A percentile compares a stretch with the other conserved stretches of the same genome.
These are phyloP conservation scores for Phymatocera aterrima DNA, from an alignment of 2,888 invertebrate species.

Conservation along the genomic window DNA sequence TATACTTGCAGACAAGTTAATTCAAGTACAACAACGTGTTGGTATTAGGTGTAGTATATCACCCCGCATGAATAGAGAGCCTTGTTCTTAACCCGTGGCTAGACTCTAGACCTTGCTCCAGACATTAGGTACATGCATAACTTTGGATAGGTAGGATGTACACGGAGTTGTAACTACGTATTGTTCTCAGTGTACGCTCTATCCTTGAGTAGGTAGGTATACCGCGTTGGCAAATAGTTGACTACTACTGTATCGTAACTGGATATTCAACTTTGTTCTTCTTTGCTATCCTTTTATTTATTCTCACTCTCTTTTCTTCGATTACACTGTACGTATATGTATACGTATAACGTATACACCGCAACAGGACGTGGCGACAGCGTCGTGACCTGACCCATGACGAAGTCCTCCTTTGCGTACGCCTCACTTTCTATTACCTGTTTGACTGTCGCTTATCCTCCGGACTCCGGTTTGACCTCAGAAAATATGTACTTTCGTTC, in stretches of 20 bases:
- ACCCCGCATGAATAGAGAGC: background rate
- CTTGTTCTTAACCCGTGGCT: constrained; percentile 19
- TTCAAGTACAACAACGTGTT: background rate
- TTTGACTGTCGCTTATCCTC: constrained; percentile 7
- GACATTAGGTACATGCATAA: constrained; percentile 19
- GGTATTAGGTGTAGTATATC: background rate
- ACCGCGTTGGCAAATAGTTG: background rate
- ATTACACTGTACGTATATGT: background rate
- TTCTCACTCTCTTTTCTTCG: constrained; percentile 8
- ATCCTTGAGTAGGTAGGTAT: background rate
- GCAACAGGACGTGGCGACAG: background rate
- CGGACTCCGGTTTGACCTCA: background rate
- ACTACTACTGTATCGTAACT: background rate
- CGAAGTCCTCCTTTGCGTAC: constrained; percentile 51
- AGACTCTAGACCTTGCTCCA: background rate
- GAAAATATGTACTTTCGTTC: constrained; percentile 47
- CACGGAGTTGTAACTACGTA: background rate
- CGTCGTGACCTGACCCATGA: constrained; percentile 30
- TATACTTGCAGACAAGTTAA: background rate
- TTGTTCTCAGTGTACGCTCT: constrained; percentile 9
- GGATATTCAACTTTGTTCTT: background rate
- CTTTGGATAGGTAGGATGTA: background rate
- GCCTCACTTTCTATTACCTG: constrained; percentile 68
- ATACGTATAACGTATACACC: background rate
- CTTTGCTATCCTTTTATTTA: background rate